These are phyloP conservation scores for Siniperca obscura DNA, from an alignment of 2,797 vertebrate genomes.

Conservation along the genomic window DNA sequence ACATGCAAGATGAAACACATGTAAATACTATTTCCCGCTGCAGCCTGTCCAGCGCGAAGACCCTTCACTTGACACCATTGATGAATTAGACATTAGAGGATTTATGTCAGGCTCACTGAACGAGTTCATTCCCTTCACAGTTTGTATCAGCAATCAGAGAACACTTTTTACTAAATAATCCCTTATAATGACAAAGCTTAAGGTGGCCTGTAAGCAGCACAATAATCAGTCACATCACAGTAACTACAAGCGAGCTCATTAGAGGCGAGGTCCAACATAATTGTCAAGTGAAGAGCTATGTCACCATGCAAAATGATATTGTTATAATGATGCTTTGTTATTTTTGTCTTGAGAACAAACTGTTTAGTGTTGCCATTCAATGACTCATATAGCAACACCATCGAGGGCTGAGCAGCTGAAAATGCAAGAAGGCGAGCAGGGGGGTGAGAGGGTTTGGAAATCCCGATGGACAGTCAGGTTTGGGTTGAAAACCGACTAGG, in stretches of 20 bases:
- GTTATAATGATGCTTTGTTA: constrained; percentile 14
- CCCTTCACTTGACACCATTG: constrained; percentile 25
- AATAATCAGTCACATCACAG: constrained; percentile 31
- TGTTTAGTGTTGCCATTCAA: constrained; percentile 14
- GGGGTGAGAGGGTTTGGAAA: constrained; percentile 19
- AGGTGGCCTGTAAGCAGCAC: constrained; percentile 11
- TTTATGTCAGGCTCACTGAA: constrained; percentile 28
- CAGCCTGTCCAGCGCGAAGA: constrained; percentile 12
- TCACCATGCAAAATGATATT: not conserved
- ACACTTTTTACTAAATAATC: constrained; percentile 10
- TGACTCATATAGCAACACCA: constrained; percentile 8
- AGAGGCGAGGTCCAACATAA: not conserved
- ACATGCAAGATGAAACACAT: constrained; percentile 34
- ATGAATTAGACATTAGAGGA: constrained; percentile 42
- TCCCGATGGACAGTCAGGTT: constrained; percentile 13
- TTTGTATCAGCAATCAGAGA: constrained; percentile 14
- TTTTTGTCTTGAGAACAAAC: constrained; percentile 8
- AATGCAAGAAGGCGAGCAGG: not conserved
- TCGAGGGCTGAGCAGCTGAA: constrained; percentile 24
- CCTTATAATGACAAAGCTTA: constrained; percentile 41
- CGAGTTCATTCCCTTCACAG: constrained; percentile 14
- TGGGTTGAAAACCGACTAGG: constrained; percentile 13
- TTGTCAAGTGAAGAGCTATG: constrained; percentile 5
- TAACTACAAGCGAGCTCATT: constrained; percentile 28
- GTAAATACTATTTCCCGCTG: constrained; percentile 21